A percentile compares a stretch with the other conserved stretches of the same genome.
Conservation (phyloP, 2,113 vertebrate genomes). For the Falcunculus frontatus region DNA sequence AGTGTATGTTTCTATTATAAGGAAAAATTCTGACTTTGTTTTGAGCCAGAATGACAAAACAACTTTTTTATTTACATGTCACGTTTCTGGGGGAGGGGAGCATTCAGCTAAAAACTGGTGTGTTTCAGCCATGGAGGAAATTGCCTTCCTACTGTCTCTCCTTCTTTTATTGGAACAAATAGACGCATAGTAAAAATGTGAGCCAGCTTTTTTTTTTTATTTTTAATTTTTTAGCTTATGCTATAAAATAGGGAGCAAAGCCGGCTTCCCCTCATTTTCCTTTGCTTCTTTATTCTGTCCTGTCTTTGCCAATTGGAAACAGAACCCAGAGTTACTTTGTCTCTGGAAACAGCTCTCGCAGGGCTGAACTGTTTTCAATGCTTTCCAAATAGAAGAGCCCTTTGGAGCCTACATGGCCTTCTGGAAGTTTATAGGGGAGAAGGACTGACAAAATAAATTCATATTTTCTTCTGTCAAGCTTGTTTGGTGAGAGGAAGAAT, state of each 20-base stretch:
- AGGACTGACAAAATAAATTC: background rate
- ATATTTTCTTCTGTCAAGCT: background rate
- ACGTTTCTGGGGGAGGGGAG: background rate
- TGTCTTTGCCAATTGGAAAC: conserved; percentile 39
- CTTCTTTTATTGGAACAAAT: conserved; percentile 13
- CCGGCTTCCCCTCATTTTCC: conserved; percentile 24
- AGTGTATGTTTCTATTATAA: background rate
- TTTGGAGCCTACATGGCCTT: background rate
- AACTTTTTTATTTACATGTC: background rate
- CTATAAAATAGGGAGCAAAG: conserved; percentile 29
- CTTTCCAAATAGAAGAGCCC: background rate
- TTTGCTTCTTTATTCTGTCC: conserved; percentile 21
- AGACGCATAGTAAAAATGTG: conserved; percentile 26
- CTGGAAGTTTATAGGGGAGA: background rate
- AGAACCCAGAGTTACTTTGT: background rate
- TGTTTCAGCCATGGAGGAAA: background rate
- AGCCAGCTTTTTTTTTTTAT: conserved; percentile 4
- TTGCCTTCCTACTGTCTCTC: background rate
- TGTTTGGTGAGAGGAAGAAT: background rate
- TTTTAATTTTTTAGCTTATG: background rate
- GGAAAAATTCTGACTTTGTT: background rate
- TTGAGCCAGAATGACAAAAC: background rate
- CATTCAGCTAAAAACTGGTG: background rate
- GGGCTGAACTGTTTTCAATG: background rate
- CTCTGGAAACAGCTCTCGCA: conserved; percentile 3